Percentiles rank a stretch among this genome's conserved stretches.
Conservation (phyloP, 1,140 invertebrate genomes). For the Zaprionus ornatus region DNA sequence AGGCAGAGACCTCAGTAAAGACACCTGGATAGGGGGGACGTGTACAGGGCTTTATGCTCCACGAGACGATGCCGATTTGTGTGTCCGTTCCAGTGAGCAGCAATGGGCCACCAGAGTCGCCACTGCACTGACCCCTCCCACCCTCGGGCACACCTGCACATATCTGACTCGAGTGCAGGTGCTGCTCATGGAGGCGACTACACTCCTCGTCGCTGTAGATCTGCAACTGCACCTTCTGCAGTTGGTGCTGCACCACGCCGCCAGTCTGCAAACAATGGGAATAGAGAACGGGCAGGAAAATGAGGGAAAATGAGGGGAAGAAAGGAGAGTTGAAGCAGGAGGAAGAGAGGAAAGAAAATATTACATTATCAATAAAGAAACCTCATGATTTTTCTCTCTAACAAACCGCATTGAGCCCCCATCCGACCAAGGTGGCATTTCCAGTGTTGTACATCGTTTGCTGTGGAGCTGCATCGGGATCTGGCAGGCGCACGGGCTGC, state of each 20-base stretch:
- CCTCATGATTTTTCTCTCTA: conserved; percentile 12
- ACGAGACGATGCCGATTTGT: conserved; percentile 84
- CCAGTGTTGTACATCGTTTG: conserved; percentile 26
- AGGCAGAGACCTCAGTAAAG: conserved; percentile 84
- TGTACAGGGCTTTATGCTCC: conserved; percentile 84
- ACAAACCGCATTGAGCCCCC: conserved; percentile 73
- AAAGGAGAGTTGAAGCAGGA: background rate
- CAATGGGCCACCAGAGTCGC: conserved; percentile 84
- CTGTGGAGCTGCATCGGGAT: conserved; percentile 20
- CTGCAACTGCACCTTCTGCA: conserved; percentile 81
- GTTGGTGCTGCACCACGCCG: conserved; percentile 65
- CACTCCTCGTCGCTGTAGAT: conserved; percentile 81
- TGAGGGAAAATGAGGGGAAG: background rate
- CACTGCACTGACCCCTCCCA: conserved; percentile 84
- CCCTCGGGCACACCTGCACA: conserved; percentile 83
- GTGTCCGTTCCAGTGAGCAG: conserved; percentile 58
- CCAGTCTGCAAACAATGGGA: conserved; percentile 58
- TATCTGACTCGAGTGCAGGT: conserved; percentile 74
- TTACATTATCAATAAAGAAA: background rate
- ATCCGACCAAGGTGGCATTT: conserved; percentile 64
- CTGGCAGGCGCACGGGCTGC: conserved; percentile 61
- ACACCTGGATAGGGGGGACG: conserved; percentile 84
- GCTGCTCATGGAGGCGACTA: conserved; percentile 52
- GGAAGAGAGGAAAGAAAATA: too few relatives aligned
- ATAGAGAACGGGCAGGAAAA: too few relatives aligned